Base-by-base conservation (phyloP, 2,888 invertebrate species). In the Sisyra terminalis region DNA sequence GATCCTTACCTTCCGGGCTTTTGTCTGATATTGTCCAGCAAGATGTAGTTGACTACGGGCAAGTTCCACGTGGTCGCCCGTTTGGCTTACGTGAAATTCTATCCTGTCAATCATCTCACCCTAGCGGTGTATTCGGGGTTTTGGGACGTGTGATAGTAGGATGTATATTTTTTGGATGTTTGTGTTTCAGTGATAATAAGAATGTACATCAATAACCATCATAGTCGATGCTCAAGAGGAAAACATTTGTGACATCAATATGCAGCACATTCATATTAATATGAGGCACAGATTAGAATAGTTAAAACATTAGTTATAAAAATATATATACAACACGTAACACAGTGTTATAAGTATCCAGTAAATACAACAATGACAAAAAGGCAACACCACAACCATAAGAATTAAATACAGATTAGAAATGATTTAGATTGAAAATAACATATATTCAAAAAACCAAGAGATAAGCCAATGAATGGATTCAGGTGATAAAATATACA, bases 101-200 rank as follows among this genome's bases (percentile, higher is more conserved):
- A 93, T 86, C 64, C 87, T 75, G 71, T 92, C 89, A 61, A 92
- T 78, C 74, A 89, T 80, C 69, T 92, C 90, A 60, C 90, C 93
- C 92, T 93, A 70, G 46, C 53, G 48, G 24, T 24, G 24, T 24
- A 24, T 24, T 24, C 7, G 24, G 24, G 7, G 3, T 24, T 24
- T 45, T 48, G 45, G 48, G 43, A 43, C 43, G 31, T 24, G 39
- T 36, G 46, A 43, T 35, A 43, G 45, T 44, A 44, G 17, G 41
- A 15, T 36, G 37, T 16, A 29, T 36, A 30, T 34, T 39, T 35
- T 16, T 37, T 37, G 37, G 13, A 14, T 14, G 35, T 35, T 35
- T 15, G 35, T 15, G 35, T 24, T 24, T 24, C 24, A 24, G 24
- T 24, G 24, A 24, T 24, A 24, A 24, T 24, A 24, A 24, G 24